Evolutionary conservation across 2,113 vertebrate species (phyloP), one percentile per base, ranked within the genome.

Genomic region (Leptocoma aspasia): DNA sequence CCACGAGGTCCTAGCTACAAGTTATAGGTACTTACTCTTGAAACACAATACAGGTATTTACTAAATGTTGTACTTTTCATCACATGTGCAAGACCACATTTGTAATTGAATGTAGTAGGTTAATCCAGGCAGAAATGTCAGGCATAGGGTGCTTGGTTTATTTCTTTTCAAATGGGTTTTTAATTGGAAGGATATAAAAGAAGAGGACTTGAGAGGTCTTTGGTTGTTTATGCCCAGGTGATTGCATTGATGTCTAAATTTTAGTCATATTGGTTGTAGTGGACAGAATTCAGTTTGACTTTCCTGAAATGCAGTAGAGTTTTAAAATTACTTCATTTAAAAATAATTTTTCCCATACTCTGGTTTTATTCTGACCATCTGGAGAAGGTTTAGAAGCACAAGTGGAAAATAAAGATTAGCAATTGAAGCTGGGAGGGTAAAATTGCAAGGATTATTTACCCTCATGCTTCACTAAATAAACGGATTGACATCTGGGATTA

Each of bases 391-490:
- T 65, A 73, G 56, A 59, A 89, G 27, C 19, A 23, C 28, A 72
- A 91, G 66, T n/a, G 17, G 26, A 84, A 86, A 81, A 31, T 5
- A 78, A 75, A 90, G 71, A 31, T 26, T 10, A 60, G 8, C 31
- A 64, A 6, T 52, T 86, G 66, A 80, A 71, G 39, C 45, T 82
- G 28, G 14, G 24, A 70, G 24, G 13, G 26, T 87, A 61, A 66
- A 95, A 72, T 69, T 61, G n/a, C 26, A 78, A 91, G 59, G 64
- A 54, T 82, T 94, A 60, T 89, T 96, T 91, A 95, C 45, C 18
- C n/a, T 94, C 21, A 41, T 63, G 49, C 39, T 91, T 96, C 56
- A 70, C 59, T 92, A 79, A 70, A 90, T 82, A 70, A 82, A 79
- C 30, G 78, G 72, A 84, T 79, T 3, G 30, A 57, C 60, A 91